A percentile compares a stretch with the other conserved stretches of the same genome.
Conservation (phyloP, 2,113 vertebrate species). For the Quiscalus mexicanus region DNA sequence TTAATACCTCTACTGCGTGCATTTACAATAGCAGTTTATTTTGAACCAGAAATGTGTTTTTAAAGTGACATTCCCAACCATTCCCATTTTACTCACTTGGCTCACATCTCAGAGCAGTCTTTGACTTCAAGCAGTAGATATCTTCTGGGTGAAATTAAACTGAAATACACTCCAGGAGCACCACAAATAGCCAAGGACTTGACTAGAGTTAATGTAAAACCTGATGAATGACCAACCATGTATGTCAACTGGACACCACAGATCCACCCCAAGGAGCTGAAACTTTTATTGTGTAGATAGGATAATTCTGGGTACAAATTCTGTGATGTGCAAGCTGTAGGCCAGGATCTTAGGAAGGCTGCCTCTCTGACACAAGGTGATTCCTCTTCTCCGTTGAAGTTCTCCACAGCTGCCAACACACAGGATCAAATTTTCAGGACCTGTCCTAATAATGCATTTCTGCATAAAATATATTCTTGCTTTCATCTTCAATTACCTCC, state of each 20-base stretch:
- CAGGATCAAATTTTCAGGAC: background rate
- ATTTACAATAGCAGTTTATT: background rate
- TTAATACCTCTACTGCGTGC: background rate
- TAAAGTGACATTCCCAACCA: accelerated
- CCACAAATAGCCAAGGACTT: background rate
- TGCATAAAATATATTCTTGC: background rate
- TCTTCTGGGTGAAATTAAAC: background rate
- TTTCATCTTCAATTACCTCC: background rate
- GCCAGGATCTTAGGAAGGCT: background rate
- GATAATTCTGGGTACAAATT: background rate
- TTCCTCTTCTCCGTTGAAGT: background rate
- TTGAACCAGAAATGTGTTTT: background rate
- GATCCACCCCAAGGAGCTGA: background rate
- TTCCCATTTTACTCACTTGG: background rate
- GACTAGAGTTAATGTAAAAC: background rate
- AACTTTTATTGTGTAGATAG: background rate
- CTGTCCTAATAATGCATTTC: background rate
- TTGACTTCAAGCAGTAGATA: background rate
- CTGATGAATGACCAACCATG: background rate
- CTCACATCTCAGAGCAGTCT: background rate
- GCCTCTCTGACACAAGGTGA: background rate
- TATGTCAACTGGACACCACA: background rate
- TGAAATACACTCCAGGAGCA: background rate
- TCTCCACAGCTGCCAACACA: background rate
- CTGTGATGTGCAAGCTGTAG: background rate